Base-by-base conservation (phyloP, 2,113 vertebrate genomes). In the Zosterops hypoxanthus region DNA sequence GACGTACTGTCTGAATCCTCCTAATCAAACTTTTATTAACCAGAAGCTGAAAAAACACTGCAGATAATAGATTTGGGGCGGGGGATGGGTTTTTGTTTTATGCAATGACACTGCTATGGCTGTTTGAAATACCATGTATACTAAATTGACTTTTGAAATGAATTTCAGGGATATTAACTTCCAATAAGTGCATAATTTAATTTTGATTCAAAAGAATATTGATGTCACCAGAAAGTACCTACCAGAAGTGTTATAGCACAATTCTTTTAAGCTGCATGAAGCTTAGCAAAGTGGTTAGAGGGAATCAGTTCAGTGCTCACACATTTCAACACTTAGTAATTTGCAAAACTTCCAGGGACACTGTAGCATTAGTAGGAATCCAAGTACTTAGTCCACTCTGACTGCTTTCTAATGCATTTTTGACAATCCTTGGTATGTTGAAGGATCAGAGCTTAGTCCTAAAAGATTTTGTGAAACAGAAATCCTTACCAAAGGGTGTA, bases 91-190 rank as follows among this genome's bases (percentile, higher is more conserved):
- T 1, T 23, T 39, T 34, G 26, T 59, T 81, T 76, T 25, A 16
- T 49, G 25, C 33, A 76, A 25, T 91, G 60, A 70, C 50, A 86
- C 42, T 94, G 42, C 75, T 72, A 36, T 73, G 55, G 53, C 84
- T 94, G 55, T 96, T 95, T 92, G 76, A 95, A 94, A 94, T 90
- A 72, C 50, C 63, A 47, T 49, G 69, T 94, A 82, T 86, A 60
- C 42, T 65, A 92, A 96, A 95, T 86, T 91, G 76, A 78, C 72
- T 95, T 96, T 93, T 88, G 78, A 86, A 96, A 95, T 77, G 44
- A 82, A 97, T 97, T 96, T 96, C 79, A 93, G 88, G 94, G 83
- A 90, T 95, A 91, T 96, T 96, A 96, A 72, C 42, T 95, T 88
- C 36, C 75, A 72, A 36, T 78, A 92, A 94, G 55, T 60, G 34